These are phyloP conservation scores for Drosophila incognita DNA, from an alignment of 2,888 invertebrate genomes.

Conservation along the genomic window DNA sequence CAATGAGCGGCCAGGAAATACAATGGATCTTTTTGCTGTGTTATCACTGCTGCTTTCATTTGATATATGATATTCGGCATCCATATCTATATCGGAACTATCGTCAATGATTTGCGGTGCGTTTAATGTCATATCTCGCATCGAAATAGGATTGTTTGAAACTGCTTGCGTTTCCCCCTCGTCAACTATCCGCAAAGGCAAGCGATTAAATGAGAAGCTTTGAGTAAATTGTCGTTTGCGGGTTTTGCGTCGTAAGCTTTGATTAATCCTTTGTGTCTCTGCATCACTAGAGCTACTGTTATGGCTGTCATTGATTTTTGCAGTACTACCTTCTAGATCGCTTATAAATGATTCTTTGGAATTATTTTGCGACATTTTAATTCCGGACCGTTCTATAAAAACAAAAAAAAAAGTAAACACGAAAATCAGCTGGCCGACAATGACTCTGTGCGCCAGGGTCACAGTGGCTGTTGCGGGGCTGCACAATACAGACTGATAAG, in stretches of 20 bases:
- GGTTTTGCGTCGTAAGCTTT: slow-evolving; percentile 45
- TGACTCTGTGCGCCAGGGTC: slow-evolving; percentile 25
- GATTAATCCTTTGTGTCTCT: slow-evolving; percentile 47
- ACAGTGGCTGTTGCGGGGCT: slow-evolving; percentile 6
- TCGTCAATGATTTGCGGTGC: slow-evolving; percentile 57
- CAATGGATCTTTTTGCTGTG: slow-evolving; percentile 30
- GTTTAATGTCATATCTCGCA: slow-evolving; percentile 53
- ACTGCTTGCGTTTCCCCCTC: slow-evolving; percentile 14
- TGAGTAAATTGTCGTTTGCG: slow-evolving; percentile 33
- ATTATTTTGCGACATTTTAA: slow-evolving; percentile 45
- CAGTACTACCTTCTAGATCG: background rate
- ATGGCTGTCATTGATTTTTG: slow-evolving; percentile 4
- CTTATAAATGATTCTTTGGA: background rate
- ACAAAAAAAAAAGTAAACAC: slow-evolving; percentile 9
- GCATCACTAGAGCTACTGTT: slow-evolving; percentile 39
- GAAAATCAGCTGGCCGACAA: slow-evolving; percentile 42
- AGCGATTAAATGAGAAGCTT: slow-evolving; percentile 46
- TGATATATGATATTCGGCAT: slow-evolving; percentile 64
- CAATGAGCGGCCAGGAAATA: slow-evolving; percentile 44
- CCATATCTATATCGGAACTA: slow-evolving; percentile 50
- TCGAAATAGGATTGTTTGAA: slow-evolving; percentile 24
- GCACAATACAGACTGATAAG: slow-evolving; percentile 3
- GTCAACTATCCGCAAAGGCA: slow-evolving; percentile 50
- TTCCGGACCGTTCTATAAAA: background rate
- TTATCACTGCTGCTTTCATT: slow-evolving; percentile 62